Evolutionary conservation across 2,797 vertebrate genomes (phyloP).

Genomic region (Menidia menidia): DNA sequence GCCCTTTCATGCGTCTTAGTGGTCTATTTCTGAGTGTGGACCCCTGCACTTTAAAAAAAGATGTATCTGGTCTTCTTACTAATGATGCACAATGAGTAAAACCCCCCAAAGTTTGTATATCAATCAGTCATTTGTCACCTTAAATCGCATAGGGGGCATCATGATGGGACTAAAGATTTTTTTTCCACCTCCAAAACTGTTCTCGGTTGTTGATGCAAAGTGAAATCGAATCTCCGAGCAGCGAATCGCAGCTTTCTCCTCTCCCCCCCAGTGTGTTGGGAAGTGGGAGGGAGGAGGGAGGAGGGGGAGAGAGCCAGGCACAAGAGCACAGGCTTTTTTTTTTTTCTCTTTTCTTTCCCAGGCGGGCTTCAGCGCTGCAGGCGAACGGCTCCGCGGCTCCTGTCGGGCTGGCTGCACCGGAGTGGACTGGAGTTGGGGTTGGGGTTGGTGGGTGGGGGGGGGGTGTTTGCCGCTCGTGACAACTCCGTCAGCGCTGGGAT

Average conservation of each 20-base stretch:
- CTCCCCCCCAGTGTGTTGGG: slow-evolving; percentile 24
- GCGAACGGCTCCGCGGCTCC: slow-evolving; percentile 48
- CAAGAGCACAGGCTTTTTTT: slow-evolving; percentile 46
- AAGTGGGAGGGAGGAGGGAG: slow-evolving; percentile 37
- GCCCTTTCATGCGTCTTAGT: no score
- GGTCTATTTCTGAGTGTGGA: no score
- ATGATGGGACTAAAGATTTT: not conserved
- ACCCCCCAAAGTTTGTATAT: no score
- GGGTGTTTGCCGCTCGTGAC: slow-evolving; percentile 6
- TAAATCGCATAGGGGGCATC: no score
- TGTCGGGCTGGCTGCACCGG: slow-evolving; percentile 22
- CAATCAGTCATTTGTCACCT: no score
- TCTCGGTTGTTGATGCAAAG: not conserved
- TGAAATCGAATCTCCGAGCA: not conserved
- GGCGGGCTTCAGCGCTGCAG: slow-evolving; percentile 49
- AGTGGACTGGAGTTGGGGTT: no score
- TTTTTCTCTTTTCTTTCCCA: not conserved
- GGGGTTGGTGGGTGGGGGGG: no score
- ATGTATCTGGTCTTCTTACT: no score
- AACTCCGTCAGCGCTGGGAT: slow-evolving; percentile 44
- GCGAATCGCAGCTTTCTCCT: not conserved
- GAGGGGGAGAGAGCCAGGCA: slow-evolving; percentile 55
- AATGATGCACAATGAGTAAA: no score
- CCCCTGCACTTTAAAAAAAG: no score
- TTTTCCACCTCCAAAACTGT: not conserved